Evolutionary conservation across 2,113 vertebrate genomes (phyloP).

Genomic region (Caracal caracal): DNA sequence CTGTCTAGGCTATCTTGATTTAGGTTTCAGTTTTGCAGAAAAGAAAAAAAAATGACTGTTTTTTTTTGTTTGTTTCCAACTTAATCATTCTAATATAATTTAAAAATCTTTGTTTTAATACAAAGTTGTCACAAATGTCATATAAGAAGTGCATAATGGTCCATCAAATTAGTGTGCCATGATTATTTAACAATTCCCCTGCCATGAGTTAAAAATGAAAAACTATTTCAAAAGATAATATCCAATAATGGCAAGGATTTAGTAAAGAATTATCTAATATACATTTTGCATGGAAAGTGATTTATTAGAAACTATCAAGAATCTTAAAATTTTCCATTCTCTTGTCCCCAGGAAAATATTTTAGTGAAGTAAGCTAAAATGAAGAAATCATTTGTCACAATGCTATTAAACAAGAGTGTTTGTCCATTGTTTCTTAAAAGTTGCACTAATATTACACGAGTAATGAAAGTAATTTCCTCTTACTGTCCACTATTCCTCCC

Average conservation of each 20-base stretch:
- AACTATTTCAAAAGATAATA: neutral
- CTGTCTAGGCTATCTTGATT: neutral
- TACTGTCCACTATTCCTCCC: neutral
- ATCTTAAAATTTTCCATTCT: neutral
- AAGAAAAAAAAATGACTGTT: neutral
- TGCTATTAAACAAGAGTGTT: neutral
- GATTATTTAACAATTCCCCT: neutral
- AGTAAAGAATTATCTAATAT: neutral
- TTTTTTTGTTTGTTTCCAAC: neutral
- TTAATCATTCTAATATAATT: neutral
- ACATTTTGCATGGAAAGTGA: neutral
- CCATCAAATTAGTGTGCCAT: neutral
- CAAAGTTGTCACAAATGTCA: neutral
- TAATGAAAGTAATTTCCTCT: conserved; percentile 6
- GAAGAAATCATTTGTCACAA: neutral
- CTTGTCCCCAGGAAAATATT: neutral
- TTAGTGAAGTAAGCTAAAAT: neutral
- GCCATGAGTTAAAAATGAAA: neutral
- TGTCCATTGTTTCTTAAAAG: neutral
- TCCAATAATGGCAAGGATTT: neutral
- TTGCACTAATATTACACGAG: neutral
- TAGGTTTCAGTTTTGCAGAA: neutral
- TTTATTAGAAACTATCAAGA: neutral
- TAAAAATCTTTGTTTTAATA: neutral
- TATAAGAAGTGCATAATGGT: neutral